These are phyloP conservation scores for Yponomeuta sedellus DNA, from an alignment of 2,888 invertebrate genomes.

Conservation along the genomic window DNA sequence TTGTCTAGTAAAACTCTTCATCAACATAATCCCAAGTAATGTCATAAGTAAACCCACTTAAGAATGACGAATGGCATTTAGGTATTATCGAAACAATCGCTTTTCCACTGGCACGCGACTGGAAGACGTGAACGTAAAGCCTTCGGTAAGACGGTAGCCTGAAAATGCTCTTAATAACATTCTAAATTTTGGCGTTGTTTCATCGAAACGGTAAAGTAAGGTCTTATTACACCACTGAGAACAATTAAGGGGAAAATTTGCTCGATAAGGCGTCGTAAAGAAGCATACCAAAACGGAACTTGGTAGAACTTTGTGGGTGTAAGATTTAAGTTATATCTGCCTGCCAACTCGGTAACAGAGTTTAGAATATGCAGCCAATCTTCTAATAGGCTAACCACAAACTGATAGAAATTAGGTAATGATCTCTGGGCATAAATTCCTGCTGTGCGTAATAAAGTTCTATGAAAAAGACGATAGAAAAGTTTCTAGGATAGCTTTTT, in stretches of 20 bases:
- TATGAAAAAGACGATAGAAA: too few species aligned
- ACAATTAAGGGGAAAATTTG: not conserved
- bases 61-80: not conserved
- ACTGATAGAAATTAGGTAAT: too few species aligned
- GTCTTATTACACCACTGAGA: not conserved
- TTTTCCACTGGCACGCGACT: not conserved
- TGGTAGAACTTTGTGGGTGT: not conserved
- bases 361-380: too few species aligned
- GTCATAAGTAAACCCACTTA: not conserved
- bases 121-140: not conserved
- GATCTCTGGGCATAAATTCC: too few species aligned
- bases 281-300: not conserved
- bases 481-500: too few species aligned
- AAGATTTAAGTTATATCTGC: too few species aligned
- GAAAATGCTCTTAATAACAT: not conserved
- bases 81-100: not conserved
- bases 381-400: too few species aligned
- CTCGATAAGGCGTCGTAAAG: not conserved
- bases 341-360: too few species aligned
- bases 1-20: not conserved
- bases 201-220: not conserved
- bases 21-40: not conserved
- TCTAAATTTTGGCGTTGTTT: not conserved
- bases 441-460: too few species aligned
- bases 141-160: not conserved